Conservation (phyloP, 2,797 vertebrate genomes). For the Helostoma temminkii region DNA sequence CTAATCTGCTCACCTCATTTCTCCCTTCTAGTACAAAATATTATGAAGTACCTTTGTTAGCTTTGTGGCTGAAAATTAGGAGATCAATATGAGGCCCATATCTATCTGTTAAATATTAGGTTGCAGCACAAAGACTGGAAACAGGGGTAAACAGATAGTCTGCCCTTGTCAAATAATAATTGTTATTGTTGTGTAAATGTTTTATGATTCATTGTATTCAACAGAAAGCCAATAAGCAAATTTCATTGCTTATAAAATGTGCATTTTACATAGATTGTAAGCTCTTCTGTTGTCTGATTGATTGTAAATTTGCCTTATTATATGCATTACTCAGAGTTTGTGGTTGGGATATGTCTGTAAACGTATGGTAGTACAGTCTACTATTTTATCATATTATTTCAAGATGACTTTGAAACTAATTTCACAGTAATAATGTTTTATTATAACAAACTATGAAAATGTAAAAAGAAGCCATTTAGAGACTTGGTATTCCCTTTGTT, state of each 20-base stretch:
- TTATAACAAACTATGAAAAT: slow-evolving; percentile 5
- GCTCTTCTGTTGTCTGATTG: too few relatives aligned
- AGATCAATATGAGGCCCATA: neutral
- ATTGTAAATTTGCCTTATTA: too few relatives aligned
- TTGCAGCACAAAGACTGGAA: too few relatives aligned
- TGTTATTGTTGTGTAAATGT: too few relatives aligned
- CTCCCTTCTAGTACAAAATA: neutral
- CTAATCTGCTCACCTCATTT: neutral
- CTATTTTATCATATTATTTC: neutral
- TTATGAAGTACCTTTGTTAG: neutral
- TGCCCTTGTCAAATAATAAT: neutral
- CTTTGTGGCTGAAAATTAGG: neutral
- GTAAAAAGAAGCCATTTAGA: slow-evolving; percentile 33
- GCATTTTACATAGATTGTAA: too few relatives aligned
- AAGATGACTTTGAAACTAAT: too few relatives aligned
- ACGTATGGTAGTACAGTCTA: too few relatives aligned
- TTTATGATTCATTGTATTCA: too few relatives aligned
- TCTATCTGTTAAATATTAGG: neutral
- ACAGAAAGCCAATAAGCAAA: too few relatives aligned
- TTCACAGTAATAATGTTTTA: neutral
- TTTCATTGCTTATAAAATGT: too few relatives aligned
- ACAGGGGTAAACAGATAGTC: neutral
- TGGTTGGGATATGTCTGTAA: too few relatives aligned
- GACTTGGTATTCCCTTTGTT: slow-evolving; percentile 55
- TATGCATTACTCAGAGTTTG: too few relatives aligned